phyloP scores from a whole-genome alignment of 2,888 invertebrate genomes.

The Philereme transversata region DNA sequence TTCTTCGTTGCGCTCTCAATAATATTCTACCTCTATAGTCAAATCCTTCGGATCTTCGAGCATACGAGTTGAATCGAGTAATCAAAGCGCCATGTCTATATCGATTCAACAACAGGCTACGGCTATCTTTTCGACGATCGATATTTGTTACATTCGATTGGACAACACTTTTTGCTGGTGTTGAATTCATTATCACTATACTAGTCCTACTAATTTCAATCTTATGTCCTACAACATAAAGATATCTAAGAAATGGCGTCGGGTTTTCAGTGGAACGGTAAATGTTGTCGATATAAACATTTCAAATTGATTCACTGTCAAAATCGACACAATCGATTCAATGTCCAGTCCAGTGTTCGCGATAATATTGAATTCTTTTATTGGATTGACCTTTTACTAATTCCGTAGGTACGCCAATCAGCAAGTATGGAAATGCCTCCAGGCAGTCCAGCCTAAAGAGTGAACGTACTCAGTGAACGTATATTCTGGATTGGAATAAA shows the following conservation, averaged over 20 bases:
- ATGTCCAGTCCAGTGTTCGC: constrained; percentile 75
- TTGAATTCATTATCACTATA: constrained; percentile 42
- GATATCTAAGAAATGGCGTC: constrained; percentile 16
- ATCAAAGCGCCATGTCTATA: constrained; percentile 81
- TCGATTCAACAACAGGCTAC: constrained; percentile 74
- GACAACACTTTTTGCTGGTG: constrained; percentile 56
- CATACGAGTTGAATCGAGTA: constrained; percentile 74
- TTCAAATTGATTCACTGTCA: constrained; percentile 78
- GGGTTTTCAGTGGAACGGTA: constrained; percentile 20
- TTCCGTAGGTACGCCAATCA: constrained; percentile 50
- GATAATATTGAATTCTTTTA: constrained; percentile 64
- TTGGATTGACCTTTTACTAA: constrained; percentile 64
- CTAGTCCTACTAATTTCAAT: constrained; percentile 12
- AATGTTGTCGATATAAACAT: constrained; percentile 49
- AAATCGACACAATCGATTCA: constrained; percentile 71
- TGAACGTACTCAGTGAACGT: constrained; percentile 17
- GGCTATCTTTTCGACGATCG: constrained; percentile 76
- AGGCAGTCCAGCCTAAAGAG: constrained; percentile 25
- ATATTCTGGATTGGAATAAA: constrained; percentile 20
- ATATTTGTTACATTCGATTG: constrained; percentile 75
- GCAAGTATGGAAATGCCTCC: constrained; percentile 53
- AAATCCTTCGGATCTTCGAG: constrained; percentile 14
- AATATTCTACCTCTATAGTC: constrained; percentile 14
- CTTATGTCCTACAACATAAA: constrained; percentile 22
- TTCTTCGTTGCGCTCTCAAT: not conserved